A percentile compares a stretch with the other conserved stretches of the same genome.
phyloP scores from a whole-genome alignment of 1,140 invertebrate genomes.

The Nasonia longicornis region DNA sequence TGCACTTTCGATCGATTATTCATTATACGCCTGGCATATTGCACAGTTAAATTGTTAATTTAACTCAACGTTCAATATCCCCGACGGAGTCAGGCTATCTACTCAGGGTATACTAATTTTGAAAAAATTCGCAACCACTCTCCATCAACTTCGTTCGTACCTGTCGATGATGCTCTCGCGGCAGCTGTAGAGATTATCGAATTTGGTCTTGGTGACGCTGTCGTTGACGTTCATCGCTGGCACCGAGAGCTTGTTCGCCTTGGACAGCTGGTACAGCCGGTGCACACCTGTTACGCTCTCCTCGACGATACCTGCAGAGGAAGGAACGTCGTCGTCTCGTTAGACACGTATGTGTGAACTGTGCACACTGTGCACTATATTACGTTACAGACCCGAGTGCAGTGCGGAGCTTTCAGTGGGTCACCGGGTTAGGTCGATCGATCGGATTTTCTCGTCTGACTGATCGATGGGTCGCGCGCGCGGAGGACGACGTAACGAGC shows the following conservation, averaged over 20 bases:
- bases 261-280: constrained; percentile 94
- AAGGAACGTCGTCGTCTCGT: neutral
- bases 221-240: constrained; percentile 99
- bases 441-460: neutral
- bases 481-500: neutral
- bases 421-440: neutral
- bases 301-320: constrained; percentile 88
- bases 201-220: constrained; percentile 99
- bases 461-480: neutral
- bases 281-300: constrained; percentile 98
- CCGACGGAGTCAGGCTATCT: no score
- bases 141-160: constrained; percentile 67
- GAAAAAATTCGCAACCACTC: no score
- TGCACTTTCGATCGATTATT: no score
- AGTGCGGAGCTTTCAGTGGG: neutral
- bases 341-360: neutral
- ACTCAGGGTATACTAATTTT: no score
- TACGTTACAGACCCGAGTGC: neutral
- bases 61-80: no score
- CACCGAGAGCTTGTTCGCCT: constrained; percentile 93
- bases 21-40: no score
- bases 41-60: no score
- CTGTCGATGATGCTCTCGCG: constrained; percentile 90
- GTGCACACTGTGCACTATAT: neutral
- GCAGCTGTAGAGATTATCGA: constrained; percentile 96